Evolutionary conservation across 2,797 vertebrate genomes (phyloP).

Genomic region (Geotrypetes seraphini): DNA sequence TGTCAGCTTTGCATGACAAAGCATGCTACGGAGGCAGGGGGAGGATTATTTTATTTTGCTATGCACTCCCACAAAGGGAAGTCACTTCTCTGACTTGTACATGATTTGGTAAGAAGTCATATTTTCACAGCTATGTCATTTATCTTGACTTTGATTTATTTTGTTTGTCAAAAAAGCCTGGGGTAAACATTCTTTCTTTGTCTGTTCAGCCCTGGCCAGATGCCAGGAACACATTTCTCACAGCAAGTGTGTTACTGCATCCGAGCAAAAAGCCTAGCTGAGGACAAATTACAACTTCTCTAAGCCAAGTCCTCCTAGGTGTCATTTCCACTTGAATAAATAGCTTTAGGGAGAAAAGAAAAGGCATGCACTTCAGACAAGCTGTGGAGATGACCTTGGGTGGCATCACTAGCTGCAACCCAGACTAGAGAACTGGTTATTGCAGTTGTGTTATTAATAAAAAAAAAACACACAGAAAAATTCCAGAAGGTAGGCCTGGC

Average conservation of each 20-base stretch:
- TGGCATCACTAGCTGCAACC: too few species aligned
- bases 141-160: conserved; percentile 62
- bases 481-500: too few species aligned
- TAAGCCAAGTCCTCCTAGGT: conserved; percentile 32
- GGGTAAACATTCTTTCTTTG: conserved; percentile 65
- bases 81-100: conserved; percentile 48
- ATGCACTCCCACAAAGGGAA: conserved; percentile 34
- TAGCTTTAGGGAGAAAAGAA: conserved; percentile 5
- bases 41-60: conserved; percentile 41
- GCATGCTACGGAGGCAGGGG: conserved; percentile 31
- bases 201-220: conserved; percentile 58
- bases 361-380: too few species aligned
- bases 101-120: conserved; percentile 66
- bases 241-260: conserved; percentile 57
- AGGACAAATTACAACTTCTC: conserved; percentile 47
- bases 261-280: conserved; percentile 40
- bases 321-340: conserved; percentile 33
- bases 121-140: conserved; percentile 67
- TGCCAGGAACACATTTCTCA: conserved; percentile 62
- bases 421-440: too few species aligned
- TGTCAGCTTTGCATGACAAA: background rate
- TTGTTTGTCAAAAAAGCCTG: conserved; percentile 53
- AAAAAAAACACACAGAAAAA: too few species aligned
- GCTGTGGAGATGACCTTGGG: too few species aligned
- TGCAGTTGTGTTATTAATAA: too few species aligned